These are phyloP conservation scores for Chrysolina oricalcia DNA, from an alignment of 2,888 invertebrate species.

Conservation along the genomic window DNA sequence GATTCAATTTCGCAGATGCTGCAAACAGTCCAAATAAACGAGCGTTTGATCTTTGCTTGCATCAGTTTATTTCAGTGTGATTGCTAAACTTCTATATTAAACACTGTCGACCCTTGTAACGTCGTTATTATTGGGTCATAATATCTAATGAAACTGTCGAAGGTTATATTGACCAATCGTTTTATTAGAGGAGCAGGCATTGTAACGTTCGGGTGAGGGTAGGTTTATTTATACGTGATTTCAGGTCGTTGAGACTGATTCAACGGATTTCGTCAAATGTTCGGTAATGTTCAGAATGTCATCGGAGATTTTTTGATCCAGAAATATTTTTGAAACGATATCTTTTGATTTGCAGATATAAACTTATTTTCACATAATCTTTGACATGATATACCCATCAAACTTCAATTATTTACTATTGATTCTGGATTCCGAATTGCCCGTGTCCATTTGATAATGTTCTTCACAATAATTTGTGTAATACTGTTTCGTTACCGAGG, in stretches of 20 bases:
- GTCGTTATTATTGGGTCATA: conserved; percentile 17
- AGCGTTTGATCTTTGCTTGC: conserved; percentile 5
- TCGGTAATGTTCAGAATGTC: not conserved
- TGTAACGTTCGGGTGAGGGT: conserved; percentile 18
- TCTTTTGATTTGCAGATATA: too few relatives aligned
- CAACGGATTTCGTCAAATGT: conserved; percentile 7
- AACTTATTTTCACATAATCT: too few relatives aligned
- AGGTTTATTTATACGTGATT: conserved; percentile 24
- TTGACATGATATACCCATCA: too few relatives aligned
- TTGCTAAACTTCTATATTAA: conserved; percentile 7
- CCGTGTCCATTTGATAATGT: too few relatives aligned
- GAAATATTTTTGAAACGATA: too few relatives aligned
- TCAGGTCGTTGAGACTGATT: not conserved
- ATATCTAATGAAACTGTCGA: conserved; percentile 8
- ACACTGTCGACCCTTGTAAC: conserved; percentile 10
- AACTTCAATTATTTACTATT: too few relatives aligned
- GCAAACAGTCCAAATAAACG: conserved; percentile 1
- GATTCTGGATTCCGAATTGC: too few relatives aligned
- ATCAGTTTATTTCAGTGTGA: conserved; percentile 6
- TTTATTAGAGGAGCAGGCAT: not conserved
- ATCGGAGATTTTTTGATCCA: not conserved
- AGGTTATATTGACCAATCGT: conserved; percentile 20
- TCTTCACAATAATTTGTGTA: too few relatives aligned
- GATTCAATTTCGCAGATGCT: conserved; percentile 4
- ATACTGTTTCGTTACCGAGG: too few relatives aligned